Conservation (phyloP, 2,113 vertebrate genomes). For the Halcyon senegalensis region DNA sequence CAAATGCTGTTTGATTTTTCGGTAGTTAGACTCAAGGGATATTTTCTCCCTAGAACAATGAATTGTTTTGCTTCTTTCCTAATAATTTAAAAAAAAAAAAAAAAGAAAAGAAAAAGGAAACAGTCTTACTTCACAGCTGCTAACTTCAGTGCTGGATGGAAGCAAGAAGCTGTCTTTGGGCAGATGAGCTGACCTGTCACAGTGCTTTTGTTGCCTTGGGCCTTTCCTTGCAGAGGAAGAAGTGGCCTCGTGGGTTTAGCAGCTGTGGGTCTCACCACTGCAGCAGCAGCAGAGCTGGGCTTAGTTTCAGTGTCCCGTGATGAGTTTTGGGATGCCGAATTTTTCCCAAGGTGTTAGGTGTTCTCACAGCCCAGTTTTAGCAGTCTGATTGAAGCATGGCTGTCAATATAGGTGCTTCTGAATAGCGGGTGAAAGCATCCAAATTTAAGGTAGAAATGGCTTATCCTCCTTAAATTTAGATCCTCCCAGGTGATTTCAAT, state of each 20-base stretch:
- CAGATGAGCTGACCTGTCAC: not conserved
- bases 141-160: not conserved
- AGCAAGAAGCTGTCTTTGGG: not conserved
- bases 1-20: constrained; percentile 48
- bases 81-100: not conserved
- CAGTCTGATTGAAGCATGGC: not conserved
- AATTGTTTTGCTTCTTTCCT: constrained; percentile 13
- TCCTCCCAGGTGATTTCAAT: not conserved
- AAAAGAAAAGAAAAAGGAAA: not conserved
- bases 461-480: not conserved
- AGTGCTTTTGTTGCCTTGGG: not conserved
- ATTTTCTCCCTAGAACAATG: not conserved
- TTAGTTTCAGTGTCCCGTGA: not conserved
- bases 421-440: not conserved
- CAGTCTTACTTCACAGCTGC: not conserved
- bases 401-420: not conserved
- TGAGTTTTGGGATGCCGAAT: not conserved
- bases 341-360: not conserved
- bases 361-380: not conserved
- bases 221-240: not conserved
- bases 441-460: not conserved
- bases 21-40: constrained; percentile 26
- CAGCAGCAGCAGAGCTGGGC: not conserved
- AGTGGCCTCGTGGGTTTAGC: not conserved
- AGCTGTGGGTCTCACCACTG: not conserved